A percentile compares a stretch with the other conserved stretches of the same genome.
These are phyloP conservation scores for Drosophila nigricruria DNA, from an alignment of 2,888 invertebrate species.

Conservation along the genomic window DNA sequence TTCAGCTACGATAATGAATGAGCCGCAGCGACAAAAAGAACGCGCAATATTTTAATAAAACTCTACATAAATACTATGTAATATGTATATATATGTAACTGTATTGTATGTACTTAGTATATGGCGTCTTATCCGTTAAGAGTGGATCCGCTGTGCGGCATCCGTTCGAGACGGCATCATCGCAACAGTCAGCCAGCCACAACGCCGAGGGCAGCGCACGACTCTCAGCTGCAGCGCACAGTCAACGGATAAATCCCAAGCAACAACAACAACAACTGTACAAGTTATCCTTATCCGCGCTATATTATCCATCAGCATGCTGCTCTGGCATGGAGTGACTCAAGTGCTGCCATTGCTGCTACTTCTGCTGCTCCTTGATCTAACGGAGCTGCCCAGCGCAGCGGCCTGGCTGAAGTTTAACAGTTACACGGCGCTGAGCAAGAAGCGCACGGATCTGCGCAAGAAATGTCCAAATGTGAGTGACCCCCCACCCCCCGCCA, in stretches of 20 bases:
- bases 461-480: slow-evolving; percentile 78
- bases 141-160: slow-evolving; percentile 48
- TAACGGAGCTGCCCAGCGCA: slow-evolving; percentile 19
- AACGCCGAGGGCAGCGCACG: slow-evolving; percentile 44
- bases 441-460: slow-evolving; percentile 76
- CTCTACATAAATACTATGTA: slow-evolving; percentile 40
- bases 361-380: slow-evolving; percentile 36
- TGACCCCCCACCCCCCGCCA: neutral
- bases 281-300: slow-evolving; percentile 10
- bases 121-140: slow-evolving; percentile 67
- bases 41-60: slow-evolving; percentile 51
- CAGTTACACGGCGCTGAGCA: slow-evolving; percentile 65
- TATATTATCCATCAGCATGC: slow-evolving; percentile 3
- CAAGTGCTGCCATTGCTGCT: slow-evolving; percentile 28
- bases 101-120: slow-evolving; percentile 34
- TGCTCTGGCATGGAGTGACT: slow-evolving; percentile 20
- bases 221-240: slow-evolving; percentile 26
- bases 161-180: slow-evolving; percentile 49
- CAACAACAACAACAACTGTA: neutral
- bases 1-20: slow-evolving; percentile 64
- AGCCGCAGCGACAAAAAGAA: slow-evolving; percentile 47
- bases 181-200: slow-evolving; percentile 62
- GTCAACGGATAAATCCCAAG: slow-evolving; percentile 23
- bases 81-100: slow-evolving; percentile 10
- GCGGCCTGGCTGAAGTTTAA: slow-evolving; percentile 75